Evolutionary conservation across 2,113 vertebrate species (phyloP).

Genomic region (Tympanuchus pallidicinctus): DNA sequence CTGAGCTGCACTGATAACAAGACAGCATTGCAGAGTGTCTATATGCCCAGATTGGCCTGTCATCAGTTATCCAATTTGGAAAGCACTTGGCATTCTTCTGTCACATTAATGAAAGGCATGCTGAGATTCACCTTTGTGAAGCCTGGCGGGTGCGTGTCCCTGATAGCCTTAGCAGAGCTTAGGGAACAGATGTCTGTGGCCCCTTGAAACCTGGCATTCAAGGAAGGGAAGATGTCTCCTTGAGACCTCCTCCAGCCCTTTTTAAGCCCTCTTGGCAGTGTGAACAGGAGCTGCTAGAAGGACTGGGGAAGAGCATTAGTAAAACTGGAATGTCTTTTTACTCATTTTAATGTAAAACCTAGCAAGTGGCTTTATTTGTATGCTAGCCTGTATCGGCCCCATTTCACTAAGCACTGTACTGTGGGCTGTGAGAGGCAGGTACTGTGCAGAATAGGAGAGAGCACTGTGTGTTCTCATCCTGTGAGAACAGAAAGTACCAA

Average conservation of each 20-base stretch:
- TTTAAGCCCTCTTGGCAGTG: fast-evolving
- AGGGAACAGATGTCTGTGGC: fast-evolving
- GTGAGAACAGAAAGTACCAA: neutral
- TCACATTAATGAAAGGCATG: neutral
- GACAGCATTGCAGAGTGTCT: neutral
- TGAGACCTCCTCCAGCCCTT: neutral
- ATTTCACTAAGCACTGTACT: neutral
- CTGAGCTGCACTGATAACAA: conserved; percentile 26
- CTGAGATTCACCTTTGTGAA: conserved; percentile 1
- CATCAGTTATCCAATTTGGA: neutral
- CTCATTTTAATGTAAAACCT: neutral
- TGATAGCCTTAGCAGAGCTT: neutral
- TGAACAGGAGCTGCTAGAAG: neutral
- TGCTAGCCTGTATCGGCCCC: neutral
- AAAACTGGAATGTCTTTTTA: neutral
- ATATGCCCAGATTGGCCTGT: neutral
- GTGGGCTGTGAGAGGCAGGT: neutral
- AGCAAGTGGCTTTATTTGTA: neutral
- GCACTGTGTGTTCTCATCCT: neutral
- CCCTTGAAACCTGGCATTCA: neutral
- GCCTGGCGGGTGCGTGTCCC: neutral
- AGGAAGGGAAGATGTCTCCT: neutral
- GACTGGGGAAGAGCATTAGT: neutral
- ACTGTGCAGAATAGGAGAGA: neutral
- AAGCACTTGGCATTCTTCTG: neutral